These are phyloP conservation scores for Apis dorsata DNA, from an alignment of 1,140 invertebrate species.

Conservation along the genomic window DNA sequence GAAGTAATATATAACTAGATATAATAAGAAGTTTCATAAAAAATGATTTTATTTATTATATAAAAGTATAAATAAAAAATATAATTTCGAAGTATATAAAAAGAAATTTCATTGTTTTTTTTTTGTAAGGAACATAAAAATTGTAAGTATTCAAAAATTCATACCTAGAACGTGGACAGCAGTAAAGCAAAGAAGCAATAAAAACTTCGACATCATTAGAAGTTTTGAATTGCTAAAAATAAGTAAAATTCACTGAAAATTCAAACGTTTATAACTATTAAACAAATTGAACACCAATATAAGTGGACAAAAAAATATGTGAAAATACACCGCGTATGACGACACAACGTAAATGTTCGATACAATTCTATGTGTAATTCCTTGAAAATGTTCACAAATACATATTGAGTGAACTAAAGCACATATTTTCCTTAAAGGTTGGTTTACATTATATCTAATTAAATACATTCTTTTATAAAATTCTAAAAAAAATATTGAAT, in stretches of 20 bases:
- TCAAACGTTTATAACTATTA: not conserved
- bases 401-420: not conserved
- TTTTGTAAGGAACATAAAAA: not conserved
- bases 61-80: not conserved
- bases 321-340: conserved; percentile 1
- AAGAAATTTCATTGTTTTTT: not conserved
- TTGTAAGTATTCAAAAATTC: conserved; percentile 9
- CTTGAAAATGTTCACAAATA: conserved; percentile 27
- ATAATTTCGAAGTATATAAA: no score
- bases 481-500: not conserved
- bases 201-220: conserved; percentile 31
- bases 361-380: conserved; percentile 11
- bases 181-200: conserved; percentile 32
- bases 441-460: not conserved
- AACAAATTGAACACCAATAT: not conserved
- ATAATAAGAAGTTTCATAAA: not conserved
- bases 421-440: not conserved
- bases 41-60: not conserved
- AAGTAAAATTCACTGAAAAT: not conserved
- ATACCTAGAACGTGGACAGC: conserved; percentile 36
- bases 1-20: not conserved
- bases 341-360: conserved; percentile 32
- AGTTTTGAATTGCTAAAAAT: conserved; percentile 15
- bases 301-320: conserved; percentile 14
- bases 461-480: not conserved